These are phyloP conservation scores for human DNA, from an alignment of 2,113 vertebrate species.

Conservation along the genomic window DNA sequence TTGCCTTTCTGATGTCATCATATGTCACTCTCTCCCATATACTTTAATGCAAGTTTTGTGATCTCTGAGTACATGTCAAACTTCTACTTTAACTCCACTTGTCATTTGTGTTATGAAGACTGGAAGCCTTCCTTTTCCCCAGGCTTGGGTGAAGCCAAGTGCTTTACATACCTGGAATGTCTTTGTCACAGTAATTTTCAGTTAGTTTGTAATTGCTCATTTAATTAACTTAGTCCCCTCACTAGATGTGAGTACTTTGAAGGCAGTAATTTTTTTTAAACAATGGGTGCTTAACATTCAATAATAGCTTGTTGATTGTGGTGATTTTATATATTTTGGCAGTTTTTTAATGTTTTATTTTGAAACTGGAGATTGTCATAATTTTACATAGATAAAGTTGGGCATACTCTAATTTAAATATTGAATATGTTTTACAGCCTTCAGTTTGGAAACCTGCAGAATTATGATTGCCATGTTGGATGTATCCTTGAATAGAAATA, in stretches of 20 bases:
- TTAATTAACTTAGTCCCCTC: neutral
- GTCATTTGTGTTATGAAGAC: neutral
- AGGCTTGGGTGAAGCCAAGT: neutral
- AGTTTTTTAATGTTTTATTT: constrained; percentile 36
- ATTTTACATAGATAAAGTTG: constrained; percentile 38
- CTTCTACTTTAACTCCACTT: neutral
- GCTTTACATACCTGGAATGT: neutral
- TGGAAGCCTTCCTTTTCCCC: neutral
- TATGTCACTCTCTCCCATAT: neutral
- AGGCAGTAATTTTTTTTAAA: neutral
- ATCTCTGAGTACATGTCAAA: neutral
- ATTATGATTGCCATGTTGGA: constrained; percentile 94
- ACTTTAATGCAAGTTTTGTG: neutral
- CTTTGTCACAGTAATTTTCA: neutral
- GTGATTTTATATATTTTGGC: neutral
- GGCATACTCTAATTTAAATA: constrained; percentile 15
- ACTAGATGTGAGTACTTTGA: neutral
- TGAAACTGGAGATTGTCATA: constrained; percentile 13
- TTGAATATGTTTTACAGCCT: constrained; percentile 84
- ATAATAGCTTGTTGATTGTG: neutral
- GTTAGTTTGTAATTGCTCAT: constrained; percentile 9
- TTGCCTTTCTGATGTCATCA: neutral
- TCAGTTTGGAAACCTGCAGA: constrained; percentile 93
- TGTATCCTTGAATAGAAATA: constrained; percentile 88
- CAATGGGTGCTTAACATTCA: neutral